These are phyloP conservation scores for Spialia ferax DNA, from an alignment of 2,888 invertebrate species.

Conservation along the genomic window DNA sequence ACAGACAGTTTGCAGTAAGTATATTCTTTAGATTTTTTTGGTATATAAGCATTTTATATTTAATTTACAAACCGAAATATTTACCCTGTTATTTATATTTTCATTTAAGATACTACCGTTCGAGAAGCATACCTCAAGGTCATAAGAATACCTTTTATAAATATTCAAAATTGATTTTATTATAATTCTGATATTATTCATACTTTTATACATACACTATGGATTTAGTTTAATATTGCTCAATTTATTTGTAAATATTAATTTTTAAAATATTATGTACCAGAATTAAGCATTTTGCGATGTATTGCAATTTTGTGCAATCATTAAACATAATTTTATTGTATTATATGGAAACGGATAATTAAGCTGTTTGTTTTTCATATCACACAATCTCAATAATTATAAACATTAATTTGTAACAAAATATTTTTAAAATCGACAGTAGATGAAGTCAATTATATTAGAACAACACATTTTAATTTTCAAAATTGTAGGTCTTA, in stretches of 20 bases:
- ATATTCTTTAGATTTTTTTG: no score
- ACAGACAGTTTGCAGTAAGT: no score
- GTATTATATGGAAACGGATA: neutral
- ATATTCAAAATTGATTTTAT: no score
- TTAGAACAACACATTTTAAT: neutral
- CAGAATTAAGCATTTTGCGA: slow-evolving; percentile 6
- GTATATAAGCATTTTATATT: no score
- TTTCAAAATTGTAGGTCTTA: neutral
- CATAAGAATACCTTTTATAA: no score
- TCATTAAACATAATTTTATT: neutral
- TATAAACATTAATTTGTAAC: no score
- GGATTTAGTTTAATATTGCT: slow-evolving; percentile 29
- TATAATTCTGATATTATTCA: no score
- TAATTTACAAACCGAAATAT: no score
- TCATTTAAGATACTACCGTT: no score
- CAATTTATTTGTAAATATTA: slow-evolving; percentile 30
- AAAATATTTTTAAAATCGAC: neutral
- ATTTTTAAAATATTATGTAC: slow-evolving; percentile 15
- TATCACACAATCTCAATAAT: neutral
- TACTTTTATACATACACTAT: no score
- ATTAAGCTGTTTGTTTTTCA: neutral
- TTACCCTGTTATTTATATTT: no score
- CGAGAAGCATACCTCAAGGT: no score
- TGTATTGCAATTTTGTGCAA: neutral
- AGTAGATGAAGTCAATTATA: neutral